Evolutionary conservation across 1,140 invertebrate genomes (phyloP).

Genomic region (Lasaia peninsularis): DNA sequence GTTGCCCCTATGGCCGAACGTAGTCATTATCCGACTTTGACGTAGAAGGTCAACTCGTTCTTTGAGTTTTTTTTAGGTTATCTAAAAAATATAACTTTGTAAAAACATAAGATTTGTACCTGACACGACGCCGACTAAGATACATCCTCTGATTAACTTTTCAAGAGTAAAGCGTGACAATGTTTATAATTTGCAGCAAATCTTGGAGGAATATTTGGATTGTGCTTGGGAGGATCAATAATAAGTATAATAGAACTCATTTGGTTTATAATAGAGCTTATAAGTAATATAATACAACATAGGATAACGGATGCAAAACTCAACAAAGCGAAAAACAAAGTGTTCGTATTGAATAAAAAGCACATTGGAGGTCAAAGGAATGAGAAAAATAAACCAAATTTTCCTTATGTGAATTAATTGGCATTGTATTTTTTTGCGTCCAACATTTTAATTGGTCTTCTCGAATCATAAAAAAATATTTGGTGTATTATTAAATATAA

Average conservation of each 20-base stretch:
- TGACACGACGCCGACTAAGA: too few relatives aligned
- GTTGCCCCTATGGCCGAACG: too few relatives aligned
- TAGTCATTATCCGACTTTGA: too few relatives aligned
- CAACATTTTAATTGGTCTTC: too few relatives aligned
- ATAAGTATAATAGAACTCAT: slow-evolving; percentile 66
- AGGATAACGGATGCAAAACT: neutral
- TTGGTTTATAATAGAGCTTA: slow-evolving; percentile 46
- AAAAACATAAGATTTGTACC: too few relatives aligned
- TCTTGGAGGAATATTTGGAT: slow-evolving; percentile 66
- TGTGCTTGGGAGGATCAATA: slow-evolving; percentile 68
- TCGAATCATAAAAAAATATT: too few relatives aligned
- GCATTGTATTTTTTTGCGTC: neutral
- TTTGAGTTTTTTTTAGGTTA: too few relatives aligned
- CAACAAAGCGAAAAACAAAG: neutral
- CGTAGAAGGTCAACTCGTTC: too few relatives aligned
- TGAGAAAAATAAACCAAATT: neutral
- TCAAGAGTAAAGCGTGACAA: too few relatives aligned
- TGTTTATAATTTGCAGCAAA: slow-evolving; percentile 54
- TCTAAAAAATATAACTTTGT: too few relatives aligned
- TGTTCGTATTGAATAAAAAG: neutral
- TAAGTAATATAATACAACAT: slow-evolving; percentile 18
- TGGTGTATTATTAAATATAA: too few relatives aligned
- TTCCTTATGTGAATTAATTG: neutral
- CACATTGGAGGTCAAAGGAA: neutral
- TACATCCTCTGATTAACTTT: too few relatives aligned